phyloP scores from a whole-genome alignment of 2,113 vertebrate species.

The Eulemur rufifrons region DNA sequence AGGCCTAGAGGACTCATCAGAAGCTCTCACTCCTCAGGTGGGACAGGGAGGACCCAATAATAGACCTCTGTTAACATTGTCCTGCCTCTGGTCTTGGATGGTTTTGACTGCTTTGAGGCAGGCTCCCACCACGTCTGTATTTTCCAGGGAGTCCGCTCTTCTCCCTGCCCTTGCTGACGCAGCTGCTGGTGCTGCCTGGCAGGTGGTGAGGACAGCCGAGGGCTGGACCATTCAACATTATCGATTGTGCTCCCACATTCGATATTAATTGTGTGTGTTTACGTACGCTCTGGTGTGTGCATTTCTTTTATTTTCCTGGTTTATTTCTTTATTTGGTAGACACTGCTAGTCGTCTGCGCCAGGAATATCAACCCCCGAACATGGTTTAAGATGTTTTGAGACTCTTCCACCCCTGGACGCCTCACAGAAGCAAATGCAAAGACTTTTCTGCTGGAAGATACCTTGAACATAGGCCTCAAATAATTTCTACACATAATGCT shows the following conservation, averaged over 20 bases:
- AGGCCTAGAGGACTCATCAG: background rate
- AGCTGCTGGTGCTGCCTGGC: background rate
- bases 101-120: background rate
- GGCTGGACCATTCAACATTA: no score
- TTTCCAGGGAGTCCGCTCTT: background rate
- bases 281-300: no score
- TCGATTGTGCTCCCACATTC: background rate
- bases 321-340: background rate
- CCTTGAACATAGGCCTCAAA: background rate
- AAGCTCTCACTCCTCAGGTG: background rate
- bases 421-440: background rate
- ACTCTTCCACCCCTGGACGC: background rate
- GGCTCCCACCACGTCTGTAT: fast-evolving
- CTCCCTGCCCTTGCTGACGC: background rate
- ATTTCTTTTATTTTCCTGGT: background rate
- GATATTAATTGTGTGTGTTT: background rate
- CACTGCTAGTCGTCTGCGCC: background rate
- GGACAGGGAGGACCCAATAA: background rate
- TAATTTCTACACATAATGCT: background rate
- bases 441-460: background rate
- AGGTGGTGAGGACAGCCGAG: background rate
- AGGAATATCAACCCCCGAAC: background rate
- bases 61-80: background rate
- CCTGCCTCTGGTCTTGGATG: background rate
- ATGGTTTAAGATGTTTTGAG: background rate